Evolutionary conservation across 2,113 vertebrate genomes (phyloP).

Genomic region (Amphiprion ocellaris): DNA sequence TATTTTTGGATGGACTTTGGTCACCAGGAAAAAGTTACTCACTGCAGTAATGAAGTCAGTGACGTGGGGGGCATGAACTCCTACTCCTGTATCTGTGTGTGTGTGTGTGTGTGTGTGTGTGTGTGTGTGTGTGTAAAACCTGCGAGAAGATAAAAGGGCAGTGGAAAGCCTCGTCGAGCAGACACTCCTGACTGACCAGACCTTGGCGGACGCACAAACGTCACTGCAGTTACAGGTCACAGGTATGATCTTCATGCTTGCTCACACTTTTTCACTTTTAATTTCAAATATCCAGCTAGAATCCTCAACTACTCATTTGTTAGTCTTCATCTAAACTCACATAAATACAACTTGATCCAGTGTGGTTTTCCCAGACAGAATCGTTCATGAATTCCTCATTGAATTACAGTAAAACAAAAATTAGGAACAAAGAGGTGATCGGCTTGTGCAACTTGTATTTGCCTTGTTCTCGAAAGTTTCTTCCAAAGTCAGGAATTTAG

Average conservation of each 20-base stretch:
- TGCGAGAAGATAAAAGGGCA: slow-evolving; percentile 60
- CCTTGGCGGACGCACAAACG: slow-evolving; percentile 24
- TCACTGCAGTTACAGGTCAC: slow-evolving; percentile 5
- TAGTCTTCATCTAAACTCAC: background rate
- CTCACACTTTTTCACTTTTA: slow-evolving; percentile 3
- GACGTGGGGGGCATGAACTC: slow-evolving; percentile 43
- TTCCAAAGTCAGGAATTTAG: background rate
- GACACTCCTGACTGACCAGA: slow-evolving; percentile 61
- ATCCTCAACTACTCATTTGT: background rate
- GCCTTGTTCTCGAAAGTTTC: background rate
- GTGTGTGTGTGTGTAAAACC: background rate
- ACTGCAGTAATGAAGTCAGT: slow-evolving; percentile 20
- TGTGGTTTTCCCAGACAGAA: background rate
- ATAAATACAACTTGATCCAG: background rate
- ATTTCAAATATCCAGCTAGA: background rate
- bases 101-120: slow-evolving; percentile 12
- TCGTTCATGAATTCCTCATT: background rate
- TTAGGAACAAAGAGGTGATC: background rate
- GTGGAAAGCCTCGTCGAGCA: slow-evolving; percentile 2
- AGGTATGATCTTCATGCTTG: slow-evolving; percentile 56
- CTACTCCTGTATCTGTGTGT: background rate
- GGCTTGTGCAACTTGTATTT: background rate
- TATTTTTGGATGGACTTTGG: slow-evolving; percentile 55
- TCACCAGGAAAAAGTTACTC: slow-evolving; percentile 44
- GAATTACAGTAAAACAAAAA: background rate